These are phyloP conservation scores for Podarcis cretensis DNA, from an alignment of 2,113 vertebrate genomes.

Conservation along the genomic window DNA sequence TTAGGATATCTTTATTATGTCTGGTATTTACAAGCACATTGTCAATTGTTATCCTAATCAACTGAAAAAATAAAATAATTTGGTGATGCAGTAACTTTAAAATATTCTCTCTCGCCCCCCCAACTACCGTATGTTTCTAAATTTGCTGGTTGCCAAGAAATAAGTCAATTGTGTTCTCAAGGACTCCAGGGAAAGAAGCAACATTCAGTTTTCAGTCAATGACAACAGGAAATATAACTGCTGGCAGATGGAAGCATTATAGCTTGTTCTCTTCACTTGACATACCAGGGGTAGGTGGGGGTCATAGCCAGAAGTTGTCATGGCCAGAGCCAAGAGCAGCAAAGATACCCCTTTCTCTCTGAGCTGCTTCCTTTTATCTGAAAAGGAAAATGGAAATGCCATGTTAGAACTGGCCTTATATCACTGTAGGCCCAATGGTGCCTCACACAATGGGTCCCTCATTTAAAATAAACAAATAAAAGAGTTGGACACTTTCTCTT, in stretches of 20 bases:
- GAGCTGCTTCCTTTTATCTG: not conserved
- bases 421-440: not conserved
- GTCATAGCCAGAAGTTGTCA: too few relatives aligned
- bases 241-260: not conserved
- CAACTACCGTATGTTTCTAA: not conserved
- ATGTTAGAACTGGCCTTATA: not conserved
- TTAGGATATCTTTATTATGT: conserved; percentile 35
- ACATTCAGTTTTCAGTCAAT: not conserved
- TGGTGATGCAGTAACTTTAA: conserved; percentile 47
- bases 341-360: not conserved
- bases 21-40: conserved; percentile 31
- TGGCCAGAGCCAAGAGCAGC: not conserved
- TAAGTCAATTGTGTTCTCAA: not conserved
- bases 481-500: not conserved
- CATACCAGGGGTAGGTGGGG: too few relatives aligned
- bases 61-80: conserved; percentile 49
- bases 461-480: too few relatives aligned
- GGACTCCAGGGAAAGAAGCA: not conserved
- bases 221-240: not conserved
- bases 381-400: not conserved
- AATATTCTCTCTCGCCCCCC: not conserved
- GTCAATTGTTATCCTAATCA: conserved; percentile 40
- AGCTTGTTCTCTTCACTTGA: not conserved
- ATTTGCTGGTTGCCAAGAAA: conserved; percentile 22
- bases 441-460: not conserved